phyloP scores from a whole-genome alignment of 1,140 invertebrate species.

The Nephila pilipes region DNA sequence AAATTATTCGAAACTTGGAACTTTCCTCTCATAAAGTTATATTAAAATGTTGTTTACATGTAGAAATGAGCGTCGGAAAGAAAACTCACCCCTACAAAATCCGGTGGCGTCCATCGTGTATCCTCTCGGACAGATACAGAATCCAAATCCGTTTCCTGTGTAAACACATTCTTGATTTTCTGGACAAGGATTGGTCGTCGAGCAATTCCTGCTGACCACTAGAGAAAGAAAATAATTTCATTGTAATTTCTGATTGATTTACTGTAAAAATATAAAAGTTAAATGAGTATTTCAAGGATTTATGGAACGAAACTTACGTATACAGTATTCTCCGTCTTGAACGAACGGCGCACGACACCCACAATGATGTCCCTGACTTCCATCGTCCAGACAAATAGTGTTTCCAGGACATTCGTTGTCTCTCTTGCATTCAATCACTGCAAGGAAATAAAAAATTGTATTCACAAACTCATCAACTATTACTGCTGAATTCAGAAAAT shows the following conservation, averaged over 20 bases:
- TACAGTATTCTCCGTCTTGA: slow-evolving; percentile 79
- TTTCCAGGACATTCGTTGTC: slow-evolving; percentile 79
- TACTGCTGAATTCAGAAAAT: background rate
- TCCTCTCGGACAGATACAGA: slow-evolving; percentile 90
- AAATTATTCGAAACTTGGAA: no score
- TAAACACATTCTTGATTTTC: slow-evolving; percentile 79
- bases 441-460: slow-evolving; percentile 20
- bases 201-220: slow-evolving; percentile 79
- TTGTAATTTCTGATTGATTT: no score
- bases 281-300: no score
- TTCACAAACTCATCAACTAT: background rate
- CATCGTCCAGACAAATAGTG: slow-evolving; percentile 78
- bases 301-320: slow-evolving; percentile 72
- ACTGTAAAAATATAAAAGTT: no score
- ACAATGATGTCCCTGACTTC: slow-evolving; percentile 77
- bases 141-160: slow-evolving; percentile 81
- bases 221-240: background rate
- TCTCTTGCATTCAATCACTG: slow-evolving; percentile 73
- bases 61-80: background rate
- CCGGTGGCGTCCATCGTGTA: slow-evolving; percentile 84
- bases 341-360: slow-evolving; percentile 78
- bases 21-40: no score
- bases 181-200: slow-evolving; percentile 78
- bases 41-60: no score
- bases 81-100: slow-evolving; percentile 77